Evolutionary conservation across 2,888 invertebrate genomes (phyloP).

Genomic region (Ormyrus thymus): DNA sequence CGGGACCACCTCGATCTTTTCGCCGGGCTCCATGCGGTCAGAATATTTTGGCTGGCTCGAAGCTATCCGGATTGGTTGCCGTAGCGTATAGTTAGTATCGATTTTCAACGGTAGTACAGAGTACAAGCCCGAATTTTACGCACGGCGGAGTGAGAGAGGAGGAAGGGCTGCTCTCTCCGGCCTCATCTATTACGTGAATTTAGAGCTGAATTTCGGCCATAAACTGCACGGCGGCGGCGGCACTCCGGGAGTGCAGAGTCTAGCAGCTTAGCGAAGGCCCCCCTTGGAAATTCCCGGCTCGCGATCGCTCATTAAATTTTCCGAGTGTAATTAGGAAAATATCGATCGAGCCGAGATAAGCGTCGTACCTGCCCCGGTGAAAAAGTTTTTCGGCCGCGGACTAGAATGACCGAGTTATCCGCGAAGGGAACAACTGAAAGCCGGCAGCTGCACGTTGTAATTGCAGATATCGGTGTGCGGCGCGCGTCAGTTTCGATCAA

Average conservation of each 20-base stretch:
- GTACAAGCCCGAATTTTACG: constrained; percentile 16
- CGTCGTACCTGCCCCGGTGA: no score
- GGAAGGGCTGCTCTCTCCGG: not conserved
- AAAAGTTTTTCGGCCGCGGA: no score
- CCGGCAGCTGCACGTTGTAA: no score
- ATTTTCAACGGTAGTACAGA: constrained; percentile 12
- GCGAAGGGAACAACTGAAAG: no score
- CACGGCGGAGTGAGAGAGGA: constrained; percentile 11
- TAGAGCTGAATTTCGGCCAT: constrained; percentile 18
- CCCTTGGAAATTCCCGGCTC: not conserved
- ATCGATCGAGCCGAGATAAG: no score
- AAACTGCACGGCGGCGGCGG: constrained; percentile 2
- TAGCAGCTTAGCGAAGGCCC: not conserved
- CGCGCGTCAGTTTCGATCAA: no score
- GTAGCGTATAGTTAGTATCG: not conserved
- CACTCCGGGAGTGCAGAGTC: not conserved
- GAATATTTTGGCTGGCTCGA: not conserved
- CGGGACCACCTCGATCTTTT: no score
- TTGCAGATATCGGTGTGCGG: no score
- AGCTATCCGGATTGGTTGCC: not conserved
- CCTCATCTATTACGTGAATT: constrained; percentile 39
- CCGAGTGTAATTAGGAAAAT: no score
- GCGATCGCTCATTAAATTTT: no score
- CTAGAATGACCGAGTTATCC: no score
- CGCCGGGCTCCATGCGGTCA: not conserved